phyloP scores from a whole-genome alignment of 2,113 vertebrate species.

The Bombycilla garrulus region DNA sequence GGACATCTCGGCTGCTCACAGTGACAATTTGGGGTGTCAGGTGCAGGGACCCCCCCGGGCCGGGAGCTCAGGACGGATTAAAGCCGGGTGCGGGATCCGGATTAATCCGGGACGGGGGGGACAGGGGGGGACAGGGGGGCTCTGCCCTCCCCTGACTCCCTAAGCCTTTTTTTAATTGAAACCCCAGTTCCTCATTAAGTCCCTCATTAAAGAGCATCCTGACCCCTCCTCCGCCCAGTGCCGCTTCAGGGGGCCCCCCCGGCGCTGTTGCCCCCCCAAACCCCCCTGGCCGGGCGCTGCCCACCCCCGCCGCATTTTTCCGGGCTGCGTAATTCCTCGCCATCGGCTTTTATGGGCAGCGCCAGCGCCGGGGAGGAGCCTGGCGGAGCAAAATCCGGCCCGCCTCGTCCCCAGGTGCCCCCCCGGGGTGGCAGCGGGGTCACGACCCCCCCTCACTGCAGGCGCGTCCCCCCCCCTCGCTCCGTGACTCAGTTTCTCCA shows the following conservation, averaged over 20 bases:
- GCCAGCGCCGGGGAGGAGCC: background rate
- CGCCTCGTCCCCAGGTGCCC: background rate
- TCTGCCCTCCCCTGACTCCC: constrained; percentile 1
- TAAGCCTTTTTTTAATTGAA: constrained; percentile 22
- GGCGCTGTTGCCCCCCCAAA: background rate
- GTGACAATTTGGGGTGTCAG: background rate
- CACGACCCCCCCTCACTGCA: background rate
- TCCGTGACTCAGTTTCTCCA: background rate
- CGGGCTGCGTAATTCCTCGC: constrained; percentile 14
- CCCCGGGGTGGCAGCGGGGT: background rate
- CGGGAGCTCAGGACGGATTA: constrained; percentile 14
- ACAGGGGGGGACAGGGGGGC: background rate
- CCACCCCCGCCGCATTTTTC: constrained; percentile 18
- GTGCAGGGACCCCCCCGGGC: background rate
- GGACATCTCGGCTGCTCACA: background rate
- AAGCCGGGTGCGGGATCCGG: background rate
- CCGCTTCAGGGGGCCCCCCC: background rate
- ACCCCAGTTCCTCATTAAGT: background rate
- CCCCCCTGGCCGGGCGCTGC: background rate
- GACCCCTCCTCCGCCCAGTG: background rate
- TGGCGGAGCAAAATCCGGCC: background rate
- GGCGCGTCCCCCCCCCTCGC: fast-evolving
- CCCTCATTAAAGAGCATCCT: background rate
- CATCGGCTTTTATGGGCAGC: constrained; percentile 58
- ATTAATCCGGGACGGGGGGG: background rate